These are phyloP conservation scores for Atethmia centrago DNA, from an alignment of 2,888 invertebrate species.

Conservation along the genomic window DNA sequence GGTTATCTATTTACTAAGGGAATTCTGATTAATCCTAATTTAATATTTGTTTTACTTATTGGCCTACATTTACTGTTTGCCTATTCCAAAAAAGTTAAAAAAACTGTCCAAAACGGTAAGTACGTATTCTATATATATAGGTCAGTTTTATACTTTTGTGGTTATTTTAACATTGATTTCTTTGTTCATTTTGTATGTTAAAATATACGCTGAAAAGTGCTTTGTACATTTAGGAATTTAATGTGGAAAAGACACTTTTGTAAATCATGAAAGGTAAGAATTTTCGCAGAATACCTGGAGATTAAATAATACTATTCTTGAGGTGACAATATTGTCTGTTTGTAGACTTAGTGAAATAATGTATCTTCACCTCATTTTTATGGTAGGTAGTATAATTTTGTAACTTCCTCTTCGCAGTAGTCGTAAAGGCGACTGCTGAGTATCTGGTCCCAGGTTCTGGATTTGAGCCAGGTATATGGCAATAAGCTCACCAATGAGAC, in stretches of 20 bases:
- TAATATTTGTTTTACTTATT: neutral
- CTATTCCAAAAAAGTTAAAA: neutral
- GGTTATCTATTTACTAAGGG: neutral
- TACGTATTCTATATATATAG: too few species aligned
- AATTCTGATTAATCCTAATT: slow-evolving; percentile 3
- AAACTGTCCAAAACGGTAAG: too few species aligned
- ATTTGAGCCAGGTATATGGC: neutral
- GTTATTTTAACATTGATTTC: neutral
- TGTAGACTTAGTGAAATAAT: neutral
- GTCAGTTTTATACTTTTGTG: neutral
- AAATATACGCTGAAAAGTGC: slow-evolving; percentile 4
- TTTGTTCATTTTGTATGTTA: neutral
- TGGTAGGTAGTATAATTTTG: neutral
- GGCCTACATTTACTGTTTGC: neutral
- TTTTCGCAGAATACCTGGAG: neutral
- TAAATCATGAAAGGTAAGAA: neutral
- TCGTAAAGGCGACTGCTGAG: neutral
- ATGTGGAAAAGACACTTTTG: neutral
- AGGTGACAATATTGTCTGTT: neutral
- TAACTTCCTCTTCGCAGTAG: neutral
- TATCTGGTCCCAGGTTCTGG: neutral
- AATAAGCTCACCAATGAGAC: neutral
- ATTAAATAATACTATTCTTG: neutral
- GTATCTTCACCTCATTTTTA: neutral
- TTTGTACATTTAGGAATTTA: slow-evolving; percentile 22